Percentiles rank a stretch among this genome's conserved stretches.
phyloP scores from a whole-genome alignment of 2,113 vertebrate species.

The Amphilophus citrinellus region DNA sequence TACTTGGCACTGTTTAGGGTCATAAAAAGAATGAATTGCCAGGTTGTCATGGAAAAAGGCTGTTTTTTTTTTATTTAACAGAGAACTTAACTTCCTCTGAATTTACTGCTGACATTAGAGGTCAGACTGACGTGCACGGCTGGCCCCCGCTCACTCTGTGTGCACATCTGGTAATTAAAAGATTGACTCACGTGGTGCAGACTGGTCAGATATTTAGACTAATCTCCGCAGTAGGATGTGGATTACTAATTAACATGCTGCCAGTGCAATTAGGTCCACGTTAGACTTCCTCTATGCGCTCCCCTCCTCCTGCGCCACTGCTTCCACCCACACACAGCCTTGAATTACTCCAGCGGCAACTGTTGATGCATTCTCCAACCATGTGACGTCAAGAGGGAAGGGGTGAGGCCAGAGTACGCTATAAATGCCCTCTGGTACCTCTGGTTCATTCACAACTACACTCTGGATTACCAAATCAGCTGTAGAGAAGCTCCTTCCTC shows the following conservation, averaged over 20 bases:
- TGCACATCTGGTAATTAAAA: slow-evolving; percentile 34
- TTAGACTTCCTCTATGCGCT: slow-evolving; percentile 63
- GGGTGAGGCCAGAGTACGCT: slow-evolving; percentile 20
- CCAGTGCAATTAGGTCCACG: slow-evolving; percentile 59
- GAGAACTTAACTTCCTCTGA: background rate
- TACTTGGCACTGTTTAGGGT: background rate
- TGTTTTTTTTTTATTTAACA: background rate
- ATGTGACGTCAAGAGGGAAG: slow-evolving; percentile 78
- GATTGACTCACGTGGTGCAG: slow-evolving; percentile 25
- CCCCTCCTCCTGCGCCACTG: slow-evolving; percentile 17
- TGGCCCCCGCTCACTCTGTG: background rate
- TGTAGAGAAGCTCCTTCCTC: slow-evolving; percentile 44
- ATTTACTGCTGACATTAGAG: background rate
- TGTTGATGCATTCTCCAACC: slow-evolving; percentile 68
- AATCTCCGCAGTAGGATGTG: slow-evolving; percentile 56
- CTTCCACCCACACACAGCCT: slow-evolving; percentile 71
- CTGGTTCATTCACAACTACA: slow-evolving; percentile 63
- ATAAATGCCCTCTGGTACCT: slow-evolving; percentile 41
- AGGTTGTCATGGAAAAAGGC: background rate
- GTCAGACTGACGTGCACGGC: background rate
- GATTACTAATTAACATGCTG: slow-evolving; percentile 69
- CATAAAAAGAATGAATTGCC: slow-evolving; percentile 18
- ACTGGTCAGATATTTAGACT: slow-evolving; percentile 54
- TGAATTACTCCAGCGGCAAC: slow-evolving; percentile 73
- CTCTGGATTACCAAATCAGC: slow-evolving; percentile 60